These are phyloP conservation scores for Loripinus fragilis DNA, from an alignment of 2,888 invertebrate genomes.

Conservation along the genomic window DNA sequence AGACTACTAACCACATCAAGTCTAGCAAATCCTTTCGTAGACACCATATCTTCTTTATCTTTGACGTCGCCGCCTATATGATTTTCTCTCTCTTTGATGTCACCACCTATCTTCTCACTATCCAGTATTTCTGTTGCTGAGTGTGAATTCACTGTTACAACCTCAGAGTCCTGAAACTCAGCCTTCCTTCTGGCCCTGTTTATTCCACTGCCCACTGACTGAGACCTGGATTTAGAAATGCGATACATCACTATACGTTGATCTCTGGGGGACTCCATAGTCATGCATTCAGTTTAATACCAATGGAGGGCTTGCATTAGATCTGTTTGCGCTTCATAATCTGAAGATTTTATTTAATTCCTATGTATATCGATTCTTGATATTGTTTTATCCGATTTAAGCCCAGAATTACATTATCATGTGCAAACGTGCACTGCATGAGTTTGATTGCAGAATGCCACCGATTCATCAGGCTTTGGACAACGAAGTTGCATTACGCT, in stretches of 20 bases:
- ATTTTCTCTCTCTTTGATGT: background rate
- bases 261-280: slow-evolving; percentile 17
- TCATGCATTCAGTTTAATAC: background rate
- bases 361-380: too few relatives aligned
- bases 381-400: too few relatives aligned
- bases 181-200: background rate
- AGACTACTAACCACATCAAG: background rate
- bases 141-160: background rate
- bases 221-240: slow-evolving; percentile 61
- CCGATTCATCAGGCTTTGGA: too few relatives aligned
- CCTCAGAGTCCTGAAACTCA: background rate
- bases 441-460: too few relatives aligned
- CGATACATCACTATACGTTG: slow-evolving; percentile 53
- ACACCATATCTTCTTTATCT: background rate
- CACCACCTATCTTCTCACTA: background rate
- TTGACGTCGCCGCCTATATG: background rate
- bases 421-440: too few relatives aligned
- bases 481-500: too few relatives aligned
- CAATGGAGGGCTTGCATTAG: background rate
- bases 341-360: too few relatives aligned
- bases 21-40: slow-evolving; percentile 7
- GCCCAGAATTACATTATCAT: too few relatives aligned
- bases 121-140: background rate
- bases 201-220: slow-evolving; percentile 39
- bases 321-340: background rate